phyloP scores from a whole-genome alignment of 2,113 vertebrate species.

The Scopus umbretta region DNA sequence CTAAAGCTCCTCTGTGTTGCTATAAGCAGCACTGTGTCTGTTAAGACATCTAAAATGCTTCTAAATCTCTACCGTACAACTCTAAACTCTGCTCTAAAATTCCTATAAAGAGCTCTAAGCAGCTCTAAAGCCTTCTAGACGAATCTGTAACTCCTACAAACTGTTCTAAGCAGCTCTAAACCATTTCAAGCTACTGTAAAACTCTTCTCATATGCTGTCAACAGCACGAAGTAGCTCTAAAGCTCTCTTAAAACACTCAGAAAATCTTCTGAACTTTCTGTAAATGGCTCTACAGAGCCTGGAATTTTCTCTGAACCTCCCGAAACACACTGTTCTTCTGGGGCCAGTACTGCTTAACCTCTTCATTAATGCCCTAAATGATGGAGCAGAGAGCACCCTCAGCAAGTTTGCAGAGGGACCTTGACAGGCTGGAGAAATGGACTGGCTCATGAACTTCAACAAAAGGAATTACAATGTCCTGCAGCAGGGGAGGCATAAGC shows the following conservation, averaged over 20 bases:
- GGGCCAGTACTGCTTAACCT: neutral
- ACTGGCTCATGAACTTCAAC: neutral
- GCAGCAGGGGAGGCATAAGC: neutral
- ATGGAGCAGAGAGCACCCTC: neutral
- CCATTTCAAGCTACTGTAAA: neutral
- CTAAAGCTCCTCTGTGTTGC: neutral
- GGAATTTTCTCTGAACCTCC: neutral
- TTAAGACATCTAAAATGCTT: neutral
- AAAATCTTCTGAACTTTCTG: neutral
- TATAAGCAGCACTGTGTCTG: neutral
- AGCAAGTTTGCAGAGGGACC: neutral
- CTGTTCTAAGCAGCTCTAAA: neutral
- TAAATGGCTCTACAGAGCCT: neutral
- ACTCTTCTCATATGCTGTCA: neutral
- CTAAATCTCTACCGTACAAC: neutral
- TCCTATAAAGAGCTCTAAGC: neutral
- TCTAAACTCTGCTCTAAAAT: neutral
- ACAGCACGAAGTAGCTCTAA: neutral
- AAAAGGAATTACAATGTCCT: neutral
- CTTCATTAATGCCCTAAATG: neutral
- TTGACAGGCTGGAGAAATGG: neutral
- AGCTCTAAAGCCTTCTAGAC: neutral
- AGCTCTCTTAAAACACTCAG: neutral
- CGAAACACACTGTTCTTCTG: neutral
- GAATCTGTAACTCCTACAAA: neutral